Percentiles rank a stretch among this genome's conserved stretches.
These are phyloP conservation scores for Agrilus biguttatus DNA, from an alignment of 2,888 invertebrate genomes.

Conservation along the genomic window DNA sequence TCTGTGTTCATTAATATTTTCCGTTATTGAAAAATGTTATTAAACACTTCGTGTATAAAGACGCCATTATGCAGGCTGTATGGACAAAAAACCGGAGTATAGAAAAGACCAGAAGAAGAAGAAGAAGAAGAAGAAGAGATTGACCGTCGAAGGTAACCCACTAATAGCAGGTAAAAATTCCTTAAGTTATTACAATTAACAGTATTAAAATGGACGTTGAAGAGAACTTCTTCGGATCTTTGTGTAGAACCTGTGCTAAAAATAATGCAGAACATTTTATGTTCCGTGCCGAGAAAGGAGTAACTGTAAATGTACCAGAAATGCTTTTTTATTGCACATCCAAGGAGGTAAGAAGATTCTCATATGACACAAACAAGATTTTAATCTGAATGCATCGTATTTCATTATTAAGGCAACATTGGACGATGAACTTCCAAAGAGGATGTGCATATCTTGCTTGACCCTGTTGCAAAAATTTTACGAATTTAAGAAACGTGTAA, in stretches of 20 bases:
- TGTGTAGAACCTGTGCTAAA: slow-evolving; percentile 16
- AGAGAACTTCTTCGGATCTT: slow-evolving; percentile 3
- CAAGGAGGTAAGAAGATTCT: slow-evolving; percentile 11
- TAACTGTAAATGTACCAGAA: slow-evolving; percentile 11
- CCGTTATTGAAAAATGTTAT: too few relatives aligned
- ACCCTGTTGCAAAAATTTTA: slow-evolving; percentile 13
- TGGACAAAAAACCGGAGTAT: too few relatives aligned
- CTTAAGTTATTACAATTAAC: too few relatives aligned
- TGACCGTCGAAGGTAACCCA: too few relatives aligned
- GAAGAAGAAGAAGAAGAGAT: too few relatives aligned
- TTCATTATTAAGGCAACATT: slow-evolving; percentile 12
- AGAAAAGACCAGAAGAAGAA: too few relatives aligned
- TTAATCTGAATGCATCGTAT: background rate
- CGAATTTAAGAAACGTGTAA: slow-evolving; percentile 13
- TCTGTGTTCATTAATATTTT: too few relatives aligned
- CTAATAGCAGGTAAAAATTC: too few relatives aligned
- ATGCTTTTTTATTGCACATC: slow-evolving; percentile 14
- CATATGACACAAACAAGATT: background rate
- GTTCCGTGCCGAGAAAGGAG: slow-evolving; percentile 12
- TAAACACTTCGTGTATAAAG: too few relatives aligned
- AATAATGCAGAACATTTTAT: slow-evolving; percentile 11
- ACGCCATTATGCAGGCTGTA: too few relatives aligned
- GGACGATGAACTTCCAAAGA: slow-evolving; percentile 14
- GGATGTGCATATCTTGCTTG: slow-evolving; percentile 16
- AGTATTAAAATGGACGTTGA: slow-evolving; percentile 2